Conservation (phyloP, 2,113 vertebrate species). For the Zosterops borbonicus region DNA sequence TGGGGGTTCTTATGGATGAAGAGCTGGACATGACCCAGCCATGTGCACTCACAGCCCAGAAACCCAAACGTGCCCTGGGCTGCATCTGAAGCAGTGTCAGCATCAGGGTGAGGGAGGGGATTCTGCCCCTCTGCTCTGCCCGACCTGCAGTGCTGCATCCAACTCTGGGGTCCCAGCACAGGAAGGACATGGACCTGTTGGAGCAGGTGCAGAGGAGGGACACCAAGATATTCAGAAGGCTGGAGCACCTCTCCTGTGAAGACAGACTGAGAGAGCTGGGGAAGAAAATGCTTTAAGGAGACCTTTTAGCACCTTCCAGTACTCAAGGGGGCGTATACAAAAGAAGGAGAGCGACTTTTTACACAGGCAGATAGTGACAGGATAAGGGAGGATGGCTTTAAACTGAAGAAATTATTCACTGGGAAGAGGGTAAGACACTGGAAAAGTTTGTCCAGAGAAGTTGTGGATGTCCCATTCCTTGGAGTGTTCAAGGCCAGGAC, state of each 20-base stretch:
- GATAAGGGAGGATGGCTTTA: background rate
- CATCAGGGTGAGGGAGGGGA: background rate
- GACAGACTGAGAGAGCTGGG: background rate
- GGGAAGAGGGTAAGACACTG: background rate
- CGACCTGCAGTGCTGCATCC: background rate
- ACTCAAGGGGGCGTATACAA: no score
- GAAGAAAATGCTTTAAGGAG: background rate
- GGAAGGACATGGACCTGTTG: fast-evolving
- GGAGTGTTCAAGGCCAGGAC: background rate
- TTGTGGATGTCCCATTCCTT: background rate
- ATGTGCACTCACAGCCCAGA: background rate
- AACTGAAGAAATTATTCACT: background rate
- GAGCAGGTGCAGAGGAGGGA: fast-evolving
- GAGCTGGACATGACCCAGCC: background rate
- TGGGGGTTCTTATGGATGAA: fast-evolving
- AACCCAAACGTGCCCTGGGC: fast-evolving
- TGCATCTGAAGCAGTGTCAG: fast-evolving
- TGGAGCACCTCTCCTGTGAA: background rate
- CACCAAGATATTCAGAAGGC: background rate
- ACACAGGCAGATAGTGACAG: background rate
- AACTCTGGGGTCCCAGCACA: background rate
- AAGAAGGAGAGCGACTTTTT: background rate
- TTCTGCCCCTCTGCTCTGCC: background rate
- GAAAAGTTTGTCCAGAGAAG: background rate
- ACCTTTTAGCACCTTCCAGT: background rate